These are phyloP conservation scores for Stictocephala bisonia DNA, from an alignment of 2,888 invertebrate species.

Conservation along the genomic window DNA sequence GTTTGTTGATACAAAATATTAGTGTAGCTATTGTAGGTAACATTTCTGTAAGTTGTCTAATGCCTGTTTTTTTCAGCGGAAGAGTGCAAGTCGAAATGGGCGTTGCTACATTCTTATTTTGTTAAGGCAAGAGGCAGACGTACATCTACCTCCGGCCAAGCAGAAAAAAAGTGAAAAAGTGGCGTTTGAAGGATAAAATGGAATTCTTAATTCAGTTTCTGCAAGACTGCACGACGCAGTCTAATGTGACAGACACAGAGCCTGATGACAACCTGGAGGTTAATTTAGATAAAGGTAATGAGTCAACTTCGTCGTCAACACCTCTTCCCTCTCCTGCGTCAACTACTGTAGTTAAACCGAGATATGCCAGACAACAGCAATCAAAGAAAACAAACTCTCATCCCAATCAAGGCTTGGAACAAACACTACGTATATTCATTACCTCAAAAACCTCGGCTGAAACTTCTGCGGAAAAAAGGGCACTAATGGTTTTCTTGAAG, in stretches of 20 bases:
- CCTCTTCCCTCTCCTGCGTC: background rate
- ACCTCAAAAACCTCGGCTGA: background rate
- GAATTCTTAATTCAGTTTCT: background rate
- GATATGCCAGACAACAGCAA: background rate
- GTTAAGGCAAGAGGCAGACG: background rate
- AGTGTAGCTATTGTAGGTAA: background rate
- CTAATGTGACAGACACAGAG: background rate
- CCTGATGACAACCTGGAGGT: background rate
- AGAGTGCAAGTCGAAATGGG: background rate
- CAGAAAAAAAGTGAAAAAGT: background rate
- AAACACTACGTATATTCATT: background rate
- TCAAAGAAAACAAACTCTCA: background rate
- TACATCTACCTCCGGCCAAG: background rate
- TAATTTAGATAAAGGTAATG: background rate
- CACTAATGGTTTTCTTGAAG: background rate
- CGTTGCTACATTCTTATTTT: background rate
- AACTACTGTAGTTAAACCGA: background rate
- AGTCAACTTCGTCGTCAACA: background rate
- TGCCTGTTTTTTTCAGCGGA: background rate
- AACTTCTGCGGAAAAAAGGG: background rate
- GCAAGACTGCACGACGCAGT: background rate
- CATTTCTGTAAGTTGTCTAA: background rate
- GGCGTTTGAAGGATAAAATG: no score
- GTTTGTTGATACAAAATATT: background rate
- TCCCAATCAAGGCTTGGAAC: background rate